Conservation (phyloP, 2,888 invertebrate species). For the Gibbula magus region DNA sequence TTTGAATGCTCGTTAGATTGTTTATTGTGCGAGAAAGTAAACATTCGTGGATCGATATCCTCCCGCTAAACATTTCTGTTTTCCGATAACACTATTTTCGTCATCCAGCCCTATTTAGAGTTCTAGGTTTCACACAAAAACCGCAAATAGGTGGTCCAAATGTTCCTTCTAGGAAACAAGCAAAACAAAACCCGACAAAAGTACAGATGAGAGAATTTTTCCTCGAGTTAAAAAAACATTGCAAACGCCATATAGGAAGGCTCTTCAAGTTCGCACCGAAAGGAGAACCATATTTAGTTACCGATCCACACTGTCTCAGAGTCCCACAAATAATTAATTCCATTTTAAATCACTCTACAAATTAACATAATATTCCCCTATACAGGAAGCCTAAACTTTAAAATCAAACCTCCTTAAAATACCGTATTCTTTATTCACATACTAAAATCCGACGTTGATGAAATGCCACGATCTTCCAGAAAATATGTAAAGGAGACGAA, state of each 20-base stretch:
- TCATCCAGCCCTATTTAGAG: neutral
- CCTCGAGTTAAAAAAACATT: neutral
- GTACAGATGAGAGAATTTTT: conserved; percentile 7
- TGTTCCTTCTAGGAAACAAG: neutral
- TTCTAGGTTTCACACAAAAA: neutral
- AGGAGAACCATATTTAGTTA: conserved; percentile 13
- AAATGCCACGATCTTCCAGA: no score
- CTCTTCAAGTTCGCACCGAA: neutral
- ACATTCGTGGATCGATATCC: neutral
- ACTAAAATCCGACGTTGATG: no score
- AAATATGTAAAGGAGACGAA: no score
- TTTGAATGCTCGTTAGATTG: neutral
- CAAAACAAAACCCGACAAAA: conserved; percentile 2
- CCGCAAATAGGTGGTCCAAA: neutral
- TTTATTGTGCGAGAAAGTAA: neutral
- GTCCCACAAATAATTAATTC: neutral
- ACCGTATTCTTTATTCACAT: no score
- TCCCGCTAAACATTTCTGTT: neutral
- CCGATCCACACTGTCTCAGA: neutral
- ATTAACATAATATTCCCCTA: no score
- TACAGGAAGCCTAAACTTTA: no score
- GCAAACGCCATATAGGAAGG: neutral
- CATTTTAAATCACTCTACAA: neutral
- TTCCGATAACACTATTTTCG: neutral
- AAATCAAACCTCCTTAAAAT: no score